Evolutionary conservation across 2,797 vertebrate genomes (phyloP).

Genomic region (Morus bassanus): DNA sequence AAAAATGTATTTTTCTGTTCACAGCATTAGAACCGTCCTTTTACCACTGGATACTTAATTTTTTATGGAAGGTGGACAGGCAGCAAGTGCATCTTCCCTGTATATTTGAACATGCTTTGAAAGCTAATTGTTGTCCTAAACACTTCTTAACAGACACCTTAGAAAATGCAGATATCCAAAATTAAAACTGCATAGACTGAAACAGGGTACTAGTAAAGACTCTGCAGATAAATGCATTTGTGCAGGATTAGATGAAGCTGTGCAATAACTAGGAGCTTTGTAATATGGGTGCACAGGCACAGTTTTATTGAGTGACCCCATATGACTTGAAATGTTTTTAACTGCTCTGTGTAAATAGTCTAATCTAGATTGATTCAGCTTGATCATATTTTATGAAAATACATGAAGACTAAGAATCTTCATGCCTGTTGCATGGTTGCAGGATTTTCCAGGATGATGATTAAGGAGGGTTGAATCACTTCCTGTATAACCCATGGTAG

Average conservation of each 20-base stretch:
- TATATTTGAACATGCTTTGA: background rate
- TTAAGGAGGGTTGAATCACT: background rate
- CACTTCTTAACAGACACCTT: background rate
- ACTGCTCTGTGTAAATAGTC: background rate
- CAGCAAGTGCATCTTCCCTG: background rate
- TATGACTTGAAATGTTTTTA: background rate
- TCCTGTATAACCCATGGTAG: fast-evolving
- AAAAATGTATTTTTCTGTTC: background rate
- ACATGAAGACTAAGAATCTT: background rate
- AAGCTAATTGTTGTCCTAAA: background rate
- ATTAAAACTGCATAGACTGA: background rate
- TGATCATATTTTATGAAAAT: background rate
- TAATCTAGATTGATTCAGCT: background rate
- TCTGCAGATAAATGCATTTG: background rate
- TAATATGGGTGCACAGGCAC: background rate
- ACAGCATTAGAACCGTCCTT: background rate
- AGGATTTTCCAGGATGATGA: background rate
- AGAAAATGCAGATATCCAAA: background rate
- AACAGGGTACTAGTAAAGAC: background rate
- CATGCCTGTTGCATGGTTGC: background rate
- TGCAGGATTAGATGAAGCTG: background rate
- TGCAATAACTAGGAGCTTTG: background rate
- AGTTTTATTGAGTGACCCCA: background rate
- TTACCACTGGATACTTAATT: background rate
- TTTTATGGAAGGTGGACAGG: background rate